A percentile compares a stretch with the other conserved stretches of the same genome.
phyloP scores from a whole-genome alignment of 2,113 vertebrate species.

The Halichoeres trimaculatus region DNA sequence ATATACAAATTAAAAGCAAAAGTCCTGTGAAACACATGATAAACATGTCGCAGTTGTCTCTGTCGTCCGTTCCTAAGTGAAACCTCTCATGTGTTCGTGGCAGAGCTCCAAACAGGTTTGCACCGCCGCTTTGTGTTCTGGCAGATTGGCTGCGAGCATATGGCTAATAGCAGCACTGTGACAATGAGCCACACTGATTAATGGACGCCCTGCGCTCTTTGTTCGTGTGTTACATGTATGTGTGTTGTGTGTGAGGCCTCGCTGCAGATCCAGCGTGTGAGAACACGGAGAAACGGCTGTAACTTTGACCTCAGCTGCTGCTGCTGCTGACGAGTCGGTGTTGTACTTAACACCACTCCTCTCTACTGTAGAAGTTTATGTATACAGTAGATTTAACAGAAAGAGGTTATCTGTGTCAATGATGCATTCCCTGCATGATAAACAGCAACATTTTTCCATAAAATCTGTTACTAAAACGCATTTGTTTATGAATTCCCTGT shows the following conservation, averaged over 20 bases:
- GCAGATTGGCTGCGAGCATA: slow-evolving; percentile 97
- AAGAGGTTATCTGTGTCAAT: slow-evolving; percentile 10
- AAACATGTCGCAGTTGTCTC: neutral
- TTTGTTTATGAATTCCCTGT: slow-evolving; percentile 60
- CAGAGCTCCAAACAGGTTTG: slow-evolving; percentile 41
- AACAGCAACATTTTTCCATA: slow-evolving; percentile 57
- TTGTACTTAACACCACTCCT: slow-evolving; percentile 23
- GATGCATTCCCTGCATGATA: slow-evolving; percentile 20
- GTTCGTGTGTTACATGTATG: slow-evolving; percentile 70
- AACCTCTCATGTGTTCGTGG: slow-evolving; percentile 22
- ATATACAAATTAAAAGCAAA: neutral
- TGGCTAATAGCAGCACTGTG: slow-evolving; percentile 96
- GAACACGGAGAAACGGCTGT: slow-evolving; percentile 63
- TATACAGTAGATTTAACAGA: slow-evolving; percentile 2
- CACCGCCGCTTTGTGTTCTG: slow-evolving; percentile 64
- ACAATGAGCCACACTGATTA: slow-evolving; percentile 98
- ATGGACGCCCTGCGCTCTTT: slow-evolving; percentile 87
- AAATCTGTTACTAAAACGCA: slow-evolving; percentile 46
- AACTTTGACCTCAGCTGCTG: slow-evolving; percentile 69
- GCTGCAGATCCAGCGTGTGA: slow-evolving; percentile 94
- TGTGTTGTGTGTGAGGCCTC: slow-evolving; percentile 69
- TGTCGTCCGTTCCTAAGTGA: neutral
- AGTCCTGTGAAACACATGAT: neutral
- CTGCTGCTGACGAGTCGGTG: slow-evolving; percentile 34
- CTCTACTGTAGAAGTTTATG: neutral